These are phyloP conservation scores for Acanthaster planci DNA, from an alignment of 35 echinoderm and acorn worm species.

Conservation along the genomic window DNA sequence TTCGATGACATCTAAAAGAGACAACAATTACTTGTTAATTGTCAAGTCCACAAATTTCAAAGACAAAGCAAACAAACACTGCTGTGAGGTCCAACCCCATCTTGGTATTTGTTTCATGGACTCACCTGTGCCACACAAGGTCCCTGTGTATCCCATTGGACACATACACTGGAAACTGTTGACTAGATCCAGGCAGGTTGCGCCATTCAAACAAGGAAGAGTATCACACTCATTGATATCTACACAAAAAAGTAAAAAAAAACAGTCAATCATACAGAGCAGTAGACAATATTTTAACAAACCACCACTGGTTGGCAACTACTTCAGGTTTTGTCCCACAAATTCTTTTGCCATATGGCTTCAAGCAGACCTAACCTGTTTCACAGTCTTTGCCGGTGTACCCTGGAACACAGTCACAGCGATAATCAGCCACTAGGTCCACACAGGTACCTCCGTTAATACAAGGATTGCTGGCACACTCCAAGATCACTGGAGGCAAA, in stretches of 20 bases:
- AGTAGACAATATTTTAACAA: no score
- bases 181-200: slow-evolving; percentile 45
- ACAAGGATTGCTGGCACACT: slow-evolving; percentile 54
- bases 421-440: slow-evolving; percentile 33
- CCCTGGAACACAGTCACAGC: slow-evolving; percentile 36
- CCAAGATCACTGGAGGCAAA: slow-evolving; percentile 43
- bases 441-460: slow-evolving; percentile 52
- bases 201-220: slow-evolving; percentile 55
- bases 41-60: no score
- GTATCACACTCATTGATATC: slow-evolving; percentile 48
- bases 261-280: no score
- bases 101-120: neutral
- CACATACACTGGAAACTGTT: slow-evolving; percentile 35
- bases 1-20: neutral
- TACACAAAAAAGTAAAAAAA: neutral
- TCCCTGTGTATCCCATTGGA: slow-evolving; percentile 49
- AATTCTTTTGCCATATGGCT: no score
- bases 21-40: neutral
- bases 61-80: no score
- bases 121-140: slow-evolving; percentile 44
- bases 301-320: no score
- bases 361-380: slow-evolving; percentile 16
- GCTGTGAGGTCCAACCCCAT: no score
- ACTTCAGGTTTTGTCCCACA: no score
- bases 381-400: slow-evolving; percentile 41